Evolutionary conservation across 2,797 vertebrate genomes (phyloP).

Genomic region (Trichosurus vulpecula): DNA sequence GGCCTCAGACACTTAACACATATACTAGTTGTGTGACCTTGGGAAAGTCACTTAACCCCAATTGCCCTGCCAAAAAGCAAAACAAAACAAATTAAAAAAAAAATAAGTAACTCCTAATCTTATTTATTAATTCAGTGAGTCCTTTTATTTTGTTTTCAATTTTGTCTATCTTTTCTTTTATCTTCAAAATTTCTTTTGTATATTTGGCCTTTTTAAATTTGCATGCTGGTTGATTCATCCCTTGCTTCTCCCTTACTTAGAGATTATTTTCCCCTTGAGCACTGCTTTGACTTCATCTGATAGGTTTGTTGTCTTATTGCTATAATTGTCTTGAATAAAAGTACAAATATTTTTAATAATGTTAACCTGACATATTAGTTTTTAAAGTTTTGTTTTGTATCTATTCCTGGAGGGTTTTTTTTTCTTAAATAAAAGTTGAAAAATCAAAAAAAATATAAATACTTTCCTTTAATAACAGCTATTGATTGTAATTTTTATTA

Average conservation of each 20-base stretch:
- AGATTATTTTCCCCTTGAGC: not conserved
- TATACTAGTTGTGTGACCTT: no score
- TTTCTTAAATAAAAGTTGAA: no score
- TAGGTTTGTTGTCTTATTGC: not conserved
- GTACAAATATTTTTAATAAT: no score
- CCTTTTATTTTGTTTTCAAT: not conserved
- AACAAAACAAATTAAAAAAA: no score
- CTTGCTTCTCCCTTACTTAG: not conserved
- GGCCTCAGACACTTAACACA: no score
- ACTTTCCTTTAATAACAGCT: not conserved
- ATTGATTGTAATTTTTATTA: not conserved
- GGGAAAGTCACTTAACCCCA: no score
- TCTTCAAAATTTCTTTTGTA: not conserved
- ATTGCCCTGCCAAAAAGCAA: no score
- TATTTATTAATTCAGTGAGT: not conserved
- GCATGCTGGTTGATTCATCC: not conserved
- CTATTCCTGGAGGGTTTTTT: no score
- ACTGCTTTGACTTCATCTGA: not conserved
- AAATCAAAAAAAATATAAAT: not conserved
- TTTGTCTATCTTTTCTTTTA: not conserved
- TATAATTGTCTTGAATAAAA: not conserved
- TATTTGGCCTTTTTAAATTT: not conserved
- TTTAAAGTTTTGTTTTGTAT: not conserved
- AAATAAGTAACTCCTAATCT: not conserved
- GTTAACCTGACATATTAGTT: no score